phyloP scores from a whole-genome alignment of 2,888 invertebrate genomes.

The Drosophila leonis region DNA sequence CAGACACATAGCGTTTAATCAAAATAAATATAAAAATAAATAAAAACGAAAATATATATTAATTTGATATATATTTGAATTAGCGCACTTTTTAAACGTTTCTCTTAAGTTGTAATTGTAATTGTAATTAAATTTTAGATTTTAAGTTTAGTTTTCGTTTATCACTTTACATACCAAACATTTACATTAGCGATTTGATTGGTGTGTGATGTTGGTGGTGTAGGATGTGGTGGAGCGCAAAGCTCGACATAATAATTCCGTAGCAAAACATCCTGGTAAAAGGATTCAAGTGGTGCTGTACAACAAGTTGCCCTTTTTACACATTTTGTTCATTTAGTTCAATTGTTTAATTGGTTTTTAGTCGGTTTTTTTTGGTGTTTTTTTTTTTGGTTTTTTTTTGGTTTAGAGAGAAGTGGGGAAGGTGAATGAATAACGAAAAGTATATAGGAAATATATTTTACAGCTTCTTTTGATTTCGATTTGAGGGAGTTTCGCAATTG shows the following conservation, averaged over 20 bases:
- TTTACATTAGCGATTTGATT: constrained; percentile 82
- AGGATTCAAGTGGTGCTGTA: constrained; percentile 82
- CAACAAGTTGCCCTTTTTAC: constrained; percentile 81
- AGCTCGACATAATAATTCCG: constrained; percentile 82
- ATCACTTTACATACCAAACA: constrained; percentile 82
- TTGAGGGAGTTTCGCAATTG: constrained; percentile 22
- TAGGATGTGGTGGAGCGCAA: constrained; percentile 81
- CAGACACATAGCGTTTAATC: constrained; percentile 71
- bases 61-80: constrained; percentile 25
- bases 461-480: constrained; percentile 56
- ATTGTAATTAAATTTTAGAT: constrained; percentile 25
- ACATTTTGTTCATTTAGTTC: constrained; percentile 66
- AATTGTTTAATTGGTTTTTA: constrained; percentile 49
- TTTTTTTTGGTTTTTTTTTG: not conserved
- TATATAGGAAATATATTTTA: constrained; percentile 76
- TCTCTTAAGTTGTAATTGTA: constrained; percentile 26
- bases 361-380: constrained; percentile 8
- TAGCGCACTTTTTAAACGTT: constrained; percentile 48
- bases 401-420: constrained; percentile 60
- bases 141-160: constrained; percentile 40
- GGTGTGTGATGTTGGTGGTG: constrained; percentile 82
- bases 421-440: constrained; percentile 80
- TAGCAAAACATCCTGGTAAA: constrained; percentile 82
- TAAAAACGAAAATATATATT: constrained; percentile 5
- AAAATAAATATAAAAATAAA: constrained; percentile 18